Evolutionary conservation across 2,888 invertebrate species (phyloP).

Genomic region (Teinopalpus imperialis): DNA sequence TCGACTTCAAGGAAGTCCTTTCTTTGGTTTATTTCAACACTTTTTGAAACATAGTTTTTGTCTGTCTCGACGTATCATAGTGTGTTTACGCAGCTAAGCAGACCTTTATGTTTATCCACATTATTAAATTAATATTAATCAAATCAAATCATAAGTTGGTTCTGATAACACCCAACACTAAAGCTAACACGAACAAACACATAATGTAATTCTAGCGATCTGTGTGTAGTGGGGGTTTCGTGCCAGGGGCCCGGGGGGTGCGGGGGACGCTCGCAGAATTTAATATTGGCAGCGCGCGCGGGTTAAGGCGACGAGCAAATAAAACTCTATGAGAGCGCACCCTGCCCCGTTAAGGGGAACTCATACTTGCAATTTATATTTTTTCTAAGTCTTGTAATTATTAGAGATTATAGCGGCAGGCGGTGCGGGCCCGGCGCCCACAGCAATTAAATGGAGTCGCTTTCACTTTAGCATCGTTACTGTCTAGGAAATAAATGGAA

Average conservation of each 20-base stretch:
- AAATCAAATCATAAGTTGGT: constrained; percentile 18
- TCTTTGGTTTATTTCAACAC: too few species aligned
- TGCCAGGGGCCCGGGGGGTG: constrained; percentile 28
- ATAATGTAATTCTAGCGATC: constrained; percentile 60
- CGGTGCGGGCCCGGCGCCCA: too few species aligned
- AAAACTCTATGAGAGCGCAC: constrained; percentile 71
- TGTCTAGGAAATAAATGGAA: too few species aligned
- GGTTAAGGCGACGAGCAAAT: constrained; percentile 78
- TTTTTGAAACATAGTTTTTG: too few species aligned
- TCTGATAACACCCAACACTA: constrained; percentile 3
- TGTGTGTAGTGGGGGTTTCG: constrained; percentile 11
- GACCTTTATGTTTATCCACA: too few species aligned
- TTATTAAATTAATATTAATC: background rate
- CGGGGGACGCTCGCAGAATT: constrained; percentile 54
- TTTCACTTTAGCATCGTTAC: too few species aligned
- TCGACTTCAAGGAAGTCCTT: too few species aligned
- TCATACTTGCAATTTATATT: background rate
- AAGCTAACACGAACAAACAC: constrained; percentile 42
- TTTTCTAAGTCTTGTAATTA: background rate
- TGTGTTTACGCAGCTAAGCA: too few species aligned
- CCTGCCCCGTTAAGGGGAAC: constrained; percentile 51
- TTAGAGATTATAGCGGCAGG: background rate
- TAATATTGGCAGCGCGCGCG: constrained; percentile 71
- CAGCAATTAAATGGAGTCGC: too few species aligned
- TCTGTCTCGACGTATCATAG: too few species aligned